phyloP scores from a whole-genome alignment of 2,113 vertebrate species.

The Amblyopsis rosae region DNA sequence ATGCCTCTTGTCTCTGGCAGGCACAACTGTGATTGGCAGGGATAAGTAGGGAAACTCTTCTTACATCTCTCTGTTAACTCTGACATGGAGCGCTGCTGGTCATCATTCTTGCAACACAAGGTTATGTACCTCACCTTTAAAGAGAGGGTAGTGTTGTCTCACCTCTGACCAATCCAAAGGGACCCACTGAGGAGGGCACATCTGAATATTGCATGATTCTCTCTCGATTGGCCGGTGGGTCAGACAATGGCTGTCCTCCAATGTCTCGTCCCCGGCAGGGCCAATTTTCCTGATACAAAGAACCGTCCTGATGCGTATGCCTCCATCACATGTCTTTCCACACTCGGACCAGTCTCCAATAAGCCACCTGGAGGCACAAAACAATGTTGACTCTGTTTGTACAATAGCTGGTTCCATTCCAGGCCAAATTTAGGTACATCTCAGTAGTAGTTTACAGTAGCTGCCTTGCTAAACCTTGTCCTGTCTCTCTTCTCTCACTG shows the following conservation, averaged over 20 bases:
- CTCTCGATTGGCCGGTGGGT: constrained; percentile 90
- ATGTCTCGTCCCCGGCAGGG: constrained; percentile 90
- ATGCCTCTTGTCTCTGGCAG: too few species aligned
- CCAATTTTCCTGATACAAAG: constrained; percentile 91
- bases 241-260: constrained; percentile 88
- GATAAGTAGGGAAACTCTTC: too few species aligned
- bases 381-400: not conserved
- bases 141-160: constrained; percentile 35
- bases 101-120: not conserved
- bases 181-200: constrained; percentile 96
- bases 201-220: constrained; percentile 95
- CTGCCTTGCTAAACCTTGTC: too few species aligned
- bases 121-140: too few species aligned
- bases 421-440: not conserved
- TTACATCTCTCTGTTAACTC: too few species aligned
- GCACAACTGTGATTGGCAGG: too few species aligned
- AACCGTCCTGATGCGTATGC: constrained; percentile 85
- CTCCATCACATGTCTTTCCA: constrained; percentile 93
- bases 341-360: constrained; percentile 97
- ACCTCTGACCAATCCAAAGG: constrained; percentile 98
- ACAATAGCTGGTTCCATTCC: not conserved
- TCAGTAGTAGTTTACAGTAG: not conserved
- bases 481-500: too few species aligned
- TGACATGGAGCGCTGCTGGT: too few species aligned
- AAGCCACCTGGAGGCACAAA: constrained; percentile 84